A percentile compares a stretch with the other conserved stretches of the same genome.
Conservation (phyloP, 1,140 invertebrate genomes). For the Dreissena rostriformis region DNA sequence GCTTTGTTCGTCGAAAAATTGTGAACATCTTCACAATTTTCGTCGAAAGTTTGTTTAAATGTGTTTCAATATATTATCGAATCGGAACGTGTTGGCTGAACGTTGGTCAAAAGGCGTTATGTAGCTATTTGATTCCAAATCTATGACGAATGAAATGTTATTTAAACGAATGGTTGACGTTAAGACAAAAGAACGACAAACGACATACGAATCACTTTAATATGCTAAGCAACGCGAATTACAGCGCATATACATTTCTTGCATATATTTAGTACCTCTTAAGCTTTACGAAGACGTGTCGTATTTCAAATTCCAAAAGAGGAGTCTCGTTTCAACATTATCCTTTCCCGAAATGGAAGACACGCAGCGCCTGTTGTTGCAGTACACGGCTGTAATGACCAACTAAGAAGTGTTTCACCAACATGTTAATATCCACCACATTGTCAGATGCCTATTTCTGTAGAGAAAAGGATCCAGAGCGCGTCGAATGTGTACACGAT, state of each 20-base stretch:
- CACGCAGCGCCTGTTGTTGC: neutral
- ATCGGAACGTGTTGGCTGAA: too few relatives aligned
- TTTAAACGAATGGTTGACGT: neutral
- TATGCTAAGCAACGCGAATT: neutral
- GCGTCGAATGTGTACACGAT: too few relatives aligned
- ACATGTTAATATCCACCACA: too few relatives aligned
- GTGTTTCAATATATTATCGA: too few relatives aligned
- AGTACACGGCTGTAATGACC: neutral
- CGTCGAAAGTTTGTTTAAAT: too few relatives aligned
- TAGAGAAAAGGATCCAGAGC: too few relatives aligned
- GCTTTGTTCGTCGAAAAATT: too few relatives aligned
- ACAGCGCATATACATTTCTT: too few relatives aligned
- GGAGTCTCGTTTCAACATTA: neutral
- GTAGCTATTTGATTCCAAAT: neutral
- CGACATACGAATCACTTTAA: neutral
- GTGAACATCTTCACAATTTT: too few relatives aligned
- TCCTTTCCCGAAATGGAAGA: neutral
- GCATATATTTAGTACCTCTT: neutral
- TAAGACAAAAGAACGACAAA: slow-evolving; percentile 3
- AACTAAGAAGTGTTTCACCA: neutral
- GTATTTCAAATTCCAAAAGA: slow-evolving; percentile 9
- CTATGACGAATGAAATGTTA: neutral
- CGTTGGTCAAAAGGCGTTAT: neutral
- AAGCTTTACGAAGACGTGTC: neutral
- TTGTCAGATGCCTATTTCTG: too few relatives aligned